Conservation (phyloP, 2,888 invertebrate genomes). For the Platerodrilus igneus region DNA sequence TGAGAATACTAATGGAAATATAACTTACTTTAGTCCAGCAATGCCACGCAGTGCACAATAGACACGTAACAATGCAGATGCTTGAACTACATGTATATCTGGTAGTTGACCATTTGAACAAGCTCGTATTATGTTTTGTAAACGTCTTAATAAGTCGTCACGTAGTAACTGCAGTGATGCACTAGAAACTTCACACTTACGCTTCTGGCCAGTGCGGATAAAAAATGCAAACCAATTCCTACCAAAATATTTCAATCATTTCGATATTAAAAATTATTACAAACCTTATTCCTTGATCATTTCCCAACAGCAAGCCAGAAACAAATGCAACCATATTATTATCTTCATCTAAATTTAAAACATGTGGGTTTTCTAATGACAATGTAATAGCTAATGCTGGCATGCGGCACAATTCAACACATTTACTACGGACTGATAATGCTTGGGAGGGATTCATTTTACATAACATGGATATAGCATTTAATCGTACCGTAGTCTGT, state of each 20-base stretch:
- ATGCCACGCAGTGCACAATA: slow-evolving; percentile 92
- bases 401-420: slow-evolving; percentile 84
- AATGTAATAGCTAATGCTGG: slow-evolving; percentile 83
- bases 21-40: slow-evolving; percentile 77
- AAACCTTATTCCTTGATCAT: slow-evolving; percentile 70
- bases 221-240: slow-evolving; percentile 91
- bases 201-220: slow-evolving; percentile 80
- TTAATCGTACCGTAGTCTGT: slow-evolving; percentile 68
- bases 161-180: slow-evolving; percentile 66
- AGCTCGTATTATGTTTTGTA: slow-evolving; percentile 61
- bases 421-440: slow-evolving; percentile 77
- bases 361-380: slow-evolving; percentile 61
- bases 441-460: slow-evolving; percentile 87
- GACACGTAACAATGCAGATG: slow-evolving; percentile 81
- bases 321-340: slow-evolving; percentile 54
- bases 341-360: slow-evolving; percentile 33
- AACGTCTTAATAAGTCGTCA: slow-evolving; percentile 68
- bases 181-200: slow-evolving; percentile 69
- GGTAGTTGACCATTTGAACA: slow-evolving; percentile 58
- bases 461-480: slow-evolving; percentile 75
- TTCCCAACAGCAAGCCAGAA: slow-evolving; percentile 80
- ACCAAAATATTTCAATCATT: slow-evolving; percentile 1
- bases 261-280: neutral
- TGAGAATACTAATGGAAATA: too few relatives aligned
- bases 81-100: slow-evolving; percentile 71